Evolutionary conservation across 2,888 invertebrate genomes (phyloP).

Genomic region (Dicyrtoma fusca): DNA sequence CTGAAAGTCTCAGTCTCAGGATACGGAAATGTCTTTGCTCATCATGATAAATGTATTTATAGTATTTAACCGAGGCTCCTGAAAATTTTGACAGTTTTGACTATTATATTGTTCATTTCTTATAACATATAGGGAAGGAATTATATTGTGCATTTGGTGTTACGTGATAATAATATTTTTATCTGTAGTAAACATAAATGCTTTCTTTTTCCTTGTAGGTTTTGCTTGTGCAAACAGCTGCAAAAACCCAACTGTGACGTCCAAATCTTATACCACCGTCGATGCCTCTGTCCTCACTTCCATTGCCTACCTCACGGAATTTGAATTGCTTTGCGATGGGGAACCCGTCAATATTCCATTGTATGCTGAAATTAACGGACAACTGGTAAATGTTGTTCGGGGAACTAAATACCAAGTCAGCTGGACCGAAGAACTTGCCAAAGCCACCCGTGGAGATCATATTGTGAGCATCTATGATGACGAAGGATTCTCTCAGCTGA

Average conservation of each 20-base stretch:
- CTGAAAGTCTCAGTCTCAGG: too few species aligned
- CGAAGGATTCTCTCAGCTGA: conserved; percentile 84
- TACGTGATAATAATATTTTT: too few species aligned
- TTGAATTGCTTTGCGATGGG: conserved; percentile 75
- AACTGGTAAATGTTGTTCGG: conserved; percentile 46
- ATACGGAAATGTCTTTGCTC: too few species aligned
- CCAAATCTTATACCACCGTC: conserved; percentile 85
- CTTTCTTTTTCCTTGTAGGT: too few species aligned
- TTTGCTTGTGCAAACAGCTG: conserved; percentile 42
- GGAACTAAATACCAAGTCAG: conserved; percentile 69
- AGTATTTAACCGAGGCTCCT: too few species aligned
- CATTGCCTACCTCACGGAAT: conserved; percentile 90
- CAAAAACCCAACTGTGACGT: conserved; percentile 65
- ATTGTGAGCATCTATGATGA: conserved; percentile 84
- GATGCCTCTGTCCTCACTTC: conserved; percentile 89
- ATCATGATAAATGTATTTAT: too few species aligned
- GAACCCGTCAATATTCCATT: conserved; percentile 55
- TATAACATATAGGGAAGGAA: too few species aligned
- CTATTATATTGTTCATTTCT: too few species aligned
- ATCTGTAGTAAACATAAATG: too few species aligned
- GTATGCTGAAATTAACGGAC: conserved; percentile 63
- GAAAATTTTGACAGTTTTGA: too few species aligned
- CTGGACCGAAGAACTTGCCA: conserved; percentile 86
- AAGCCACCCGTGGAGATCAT: conserved; percentile 79
- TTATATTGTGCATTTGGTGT: too few species aligned